phyloP scores from a whole-genome alignment of 53 echinoderm and acorn worm genomes.

The Glandiceps talaboti region DNA sequence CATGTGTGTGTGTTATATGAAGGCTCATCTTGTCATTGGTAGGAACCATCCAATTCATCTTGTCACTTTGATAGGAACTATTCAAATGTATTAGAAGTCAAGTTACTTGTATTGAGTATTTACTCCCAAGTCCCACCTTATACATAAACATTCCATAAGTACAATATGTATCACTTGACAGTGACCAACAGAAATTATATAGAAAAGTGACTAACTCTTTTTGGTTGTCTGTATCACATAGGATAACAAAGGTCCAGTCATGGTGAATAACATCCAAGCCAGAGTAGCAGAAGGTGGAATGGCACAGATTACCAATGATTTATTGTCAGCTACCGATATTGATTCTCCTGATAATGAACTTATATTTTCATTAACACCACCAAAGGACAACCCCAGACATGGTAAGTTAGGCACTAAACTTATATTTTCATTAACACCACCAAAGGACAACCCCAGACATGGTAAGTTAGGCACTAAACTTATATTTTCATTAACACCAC shows the following conservation, averaged over 20 bases:
- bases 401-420: conserved; percentile 47
- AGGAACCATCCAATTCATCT: no score
- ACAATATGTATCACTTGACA: no score
- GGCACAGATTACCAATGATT: conserved; percentile 48
- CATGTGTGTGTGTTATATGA: no score
- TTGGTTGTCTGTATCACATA: conserved; percentile 16
- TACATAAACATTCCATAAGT: no score
- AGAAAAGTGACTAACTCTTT: no score
- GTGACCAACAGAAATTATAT: no score
- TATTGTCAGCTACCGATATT: conserved; percentile 63
- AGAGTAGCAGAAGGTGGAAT: conserved; percentile 65
- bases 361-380: conserved; percentile 75
- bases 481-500: conserved; percentile 75
- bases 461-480: conserved; percentile 47
- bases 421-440: conserved; percentile 75
- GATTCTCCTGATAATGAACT: conserved; percentile 60
- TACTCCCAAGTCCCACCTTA: no score
- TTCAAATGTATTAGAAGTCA: no score
- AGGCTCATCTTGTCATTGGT: no score
- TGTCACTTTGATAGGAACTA: no score
- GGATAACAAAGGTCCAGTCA: conserved; percentile 82
- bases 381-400: conserved; percentile 62
- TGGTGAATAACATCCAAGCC: conserved; percentile 77
- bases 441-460: conserved; percentile 62
- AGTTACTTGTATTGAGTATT: no score